These are phyloP conservation scores for Lepidurus packardi DNA, from an alignment of 1,140 invertebrate species.

Conservation along the genomic window DNA sequence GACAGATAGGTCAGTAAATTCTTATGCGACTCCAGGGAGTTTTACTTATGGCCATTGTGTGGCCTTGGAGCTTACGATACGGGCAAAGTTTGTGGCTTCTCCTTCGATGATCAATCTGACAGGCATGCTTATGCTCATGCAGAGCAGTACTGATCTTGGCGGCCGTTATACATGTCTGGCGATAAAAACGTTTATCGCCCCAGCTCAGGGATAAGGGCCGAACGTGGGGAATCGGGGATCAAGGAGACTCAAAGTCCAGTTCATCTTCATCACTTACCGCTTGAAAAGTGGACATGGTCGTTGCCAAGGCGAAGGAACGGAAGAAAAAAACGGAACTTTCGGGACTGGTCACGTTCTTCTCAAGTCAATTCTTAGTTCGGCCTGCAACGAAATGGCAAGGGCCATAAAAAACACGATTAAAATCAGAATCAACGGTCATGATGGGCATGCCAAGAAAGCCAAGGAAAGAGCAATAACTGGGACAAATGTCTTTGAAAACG, in stretches of 20 bases:
- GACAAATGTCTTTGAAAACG: neutral
- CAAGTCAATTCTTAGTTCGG: neutral
- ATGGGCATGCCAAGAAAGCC: no score
- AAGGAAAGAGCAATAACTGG: neutral
- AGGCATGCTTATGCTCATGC: neutral
- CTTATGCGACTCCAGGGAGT: neutral
- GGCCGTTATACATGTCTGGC: neutral
- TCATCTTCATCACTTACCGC: conserved; percentile 13
- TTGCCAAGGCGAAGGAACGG: neutral
- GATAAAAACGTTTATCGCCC: conserved; percentile 2
- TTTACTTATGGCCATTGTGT: neutral
- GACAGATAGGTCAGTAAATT: neutral
- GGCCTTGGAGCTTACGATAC: neutral
- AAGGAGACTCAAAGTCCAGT: neutral
- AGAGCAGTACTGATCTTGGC: neutral
- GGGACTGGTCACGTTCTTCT: neutral
- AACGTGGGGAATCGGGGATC: neutral
- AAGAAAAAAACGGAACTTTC: neutral
- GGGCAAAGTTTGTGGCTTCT: neutral
- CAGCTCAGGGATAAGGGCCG: neutral
- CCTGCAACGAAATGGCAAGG: neutral
- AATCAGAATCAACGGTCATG: no score
- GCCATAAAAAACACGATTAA: neutral
- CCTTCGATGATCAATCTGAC: conserved; percentile 3
- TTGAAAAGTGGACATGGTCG: neutral